phyloP scores from a whole-genome alignment of 92 coral and sea anemone genomes.

The Isaurus tuberculatus region DNA sequence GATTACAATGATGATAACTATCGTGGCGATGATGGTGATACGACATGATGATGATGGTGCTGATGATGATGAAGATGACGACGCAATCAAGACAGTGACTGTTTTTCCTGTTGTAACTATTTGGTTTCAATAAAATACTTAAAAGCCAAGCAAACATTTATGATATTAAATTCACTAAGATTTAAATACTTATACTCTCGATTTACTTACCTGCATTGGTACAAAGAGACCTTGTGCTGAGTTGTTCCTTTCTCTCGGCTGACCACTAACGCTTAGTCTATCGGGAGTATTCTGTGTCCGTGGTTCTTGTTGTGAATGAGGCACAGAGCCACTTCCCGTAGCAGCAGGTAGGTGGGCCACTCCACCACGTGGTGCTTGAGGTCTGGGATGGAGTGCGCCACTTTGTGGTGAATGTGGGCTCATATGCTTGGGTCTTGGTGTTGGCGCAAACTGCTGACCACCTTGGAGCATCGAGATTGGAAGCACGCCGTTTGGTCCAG shows the following conservation, averaged over 20 bases:
- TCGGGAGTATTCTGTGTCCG: background rate
- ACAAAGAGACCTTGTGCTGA: background rate
- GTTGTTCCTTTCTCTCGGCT: background rate
- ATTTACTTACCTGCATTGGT: background rate
- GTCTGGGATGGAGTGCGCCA: background rate
- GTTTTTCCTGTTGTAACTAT: too few species aligned
- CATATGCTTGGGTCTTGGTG: conserved; percentile 9
- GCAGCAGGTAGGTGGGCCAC: background rate
- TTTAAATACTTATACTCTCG: background rate
- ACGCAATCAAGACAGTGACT: too few species aligned
- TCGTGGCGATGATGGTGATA: too few species aligned
- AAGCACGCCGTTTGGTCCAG: conserved; percentile 17
- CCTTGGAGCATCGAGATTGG: conserved; percentile 14
- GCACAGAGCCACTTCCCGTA: conserved; percentile 13
- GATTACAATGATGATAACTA: too few species aligned
- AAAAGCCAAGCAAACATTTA: too few species aligned
- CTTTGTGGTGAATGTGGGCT: conserved; percentile 38
- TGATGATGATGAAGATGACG: too few species aligned
- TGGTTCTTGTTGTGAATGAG: background rate
- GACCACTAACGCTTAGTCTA: background rate
- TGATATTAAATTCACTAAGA: background rate
- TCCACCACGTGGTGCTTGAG: conserved; percentile 11
- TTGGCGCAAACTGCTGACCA: conserved; percentile 30
- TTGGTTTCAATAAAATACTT: too few species aligned
- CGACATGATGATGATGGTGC: too few species aligned